A percentile compares a stretch with the other conserved stretches of the same genome.
phyloP scores from a whole-genome alignment of 2,888 invertebrate species.

The Pelosia muscerda region DNA sequence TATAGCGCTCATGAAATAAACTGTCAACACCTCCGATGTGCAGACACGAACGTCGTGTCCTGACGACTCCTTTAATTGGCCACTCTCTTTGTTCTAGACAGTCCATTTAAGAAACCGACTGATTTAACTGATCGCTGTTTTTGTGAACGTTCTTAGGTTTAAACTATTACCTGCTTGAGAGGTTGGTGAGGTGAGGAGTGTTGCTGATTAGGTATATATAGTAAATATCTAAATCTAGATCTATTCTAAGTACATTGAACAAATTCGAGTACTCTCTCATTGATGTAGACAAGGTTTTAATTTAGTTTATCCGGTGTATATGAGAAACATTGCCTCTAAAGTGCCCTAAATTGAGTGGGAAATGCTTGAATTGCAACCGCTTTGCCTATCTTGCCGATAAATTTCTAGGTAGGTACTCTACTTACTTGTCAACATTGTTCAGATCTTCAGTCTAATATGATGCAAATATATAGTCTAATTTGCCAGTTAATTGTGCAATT shows the following conservation, averaged over 20 bases:
- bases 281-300: neutral
- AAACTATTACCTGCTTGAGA: slow-evolving; percentile 55
- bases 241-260: slow-evolving; percentile 52
- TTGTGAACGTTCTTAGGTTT: slow-evolving; percentile 59
- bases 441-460: neutral
- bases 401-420: slow-evolving; percentile 1
- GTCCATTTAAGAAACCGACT: slow-evolving; percentile 63
- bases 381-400: neutral
- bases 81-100: slow-evolving; percentile 68
- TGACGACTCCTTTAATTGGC: slow-evolving; percentile 75
- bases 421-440: neutral
- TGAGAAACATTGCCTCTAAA: neutral
- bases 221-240: no score
- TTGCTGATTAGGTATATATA: no score
- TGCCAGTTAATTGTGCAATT: neutral
- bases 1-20: slow-evolving; percentile 71
- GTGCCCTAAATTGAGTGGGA: neutral
- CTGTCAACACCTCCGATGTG: slow-evolving; percentile 66
- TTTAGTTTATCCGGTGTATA: neutral
- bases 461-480: neutral
- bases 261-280: neutral
- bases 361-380: neutral
- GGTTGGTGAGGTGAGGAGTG: no score
- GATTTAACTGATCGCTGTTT: slow-evolving; percentile 51
- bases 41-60: slow-evolving; percentile 74